A percentile compares a stretch with the other conserved stretches of the same genome.
phyloP scores from a whole-genome alignment of 2,888 invertebrate species.

The Sesia apiformis region DNA sequence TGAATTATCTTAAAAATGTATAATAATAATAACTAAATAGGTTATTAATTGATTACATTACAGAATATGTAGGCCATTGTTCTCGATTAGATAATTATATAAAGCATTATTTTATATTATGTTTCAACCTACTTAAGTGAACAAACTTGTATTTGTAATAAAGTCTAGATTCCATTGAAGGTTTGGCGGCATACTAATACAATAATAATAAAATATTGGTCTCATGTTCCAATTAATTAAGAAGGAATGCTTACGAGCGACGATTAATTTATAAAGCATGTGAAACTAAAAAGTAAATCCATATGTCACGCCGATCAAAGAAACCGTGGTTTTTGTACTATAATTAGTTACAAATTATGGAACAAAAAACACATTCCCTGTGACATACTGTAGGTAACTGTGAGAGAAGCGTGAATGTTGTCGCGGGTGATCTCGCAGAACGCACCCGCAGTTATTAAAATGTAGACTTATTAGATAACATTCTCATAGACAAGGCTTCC shows the following conservation, averaged over 20 bases:
- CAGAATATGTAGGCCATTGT: too few species aligned
- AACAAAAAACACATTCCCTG: constrained; percentile 26
- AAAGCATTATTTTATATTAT: too few species aligned
- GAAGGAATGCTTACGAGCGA: background rate
- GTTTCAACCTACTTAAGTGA: too few species aligned
- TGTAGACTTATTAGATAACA: background rate
- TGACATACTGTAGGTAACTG: background rate
- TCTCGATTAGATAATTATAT: too few species aligned
- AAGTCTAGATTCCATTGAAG: too few species aligned
- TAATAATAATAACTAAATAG: too few species aligned
- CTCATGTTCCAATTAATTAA: background rate
- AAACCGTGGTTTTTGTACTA: constrained; percentile 28
- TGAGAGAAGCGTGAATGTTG: constrained; percentile 1
- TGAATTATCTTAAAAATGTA: too few species aligned
- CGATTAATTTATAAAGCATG: too few species aligned
- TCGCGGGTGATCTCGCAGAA: constrained; percentile 12
- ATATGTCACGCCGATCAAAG: constrained; percentile 8
- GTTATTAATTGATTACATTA: too few species aligned
- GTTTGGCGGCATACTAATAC: background rate
- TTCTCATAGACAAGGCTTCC: too few species aligned
- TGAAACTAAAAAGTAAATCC: background rate
- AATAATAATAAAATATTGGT: background rate
- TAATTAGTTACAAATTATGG: constrained; percentile 61
- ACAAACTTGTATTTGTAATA: too few species aligned
- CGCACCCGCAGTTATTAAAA: constrained; percentile 2